Conservation (phyloP, 2,888 invertebrate species). For the Spisula subtruncata region DNA sequence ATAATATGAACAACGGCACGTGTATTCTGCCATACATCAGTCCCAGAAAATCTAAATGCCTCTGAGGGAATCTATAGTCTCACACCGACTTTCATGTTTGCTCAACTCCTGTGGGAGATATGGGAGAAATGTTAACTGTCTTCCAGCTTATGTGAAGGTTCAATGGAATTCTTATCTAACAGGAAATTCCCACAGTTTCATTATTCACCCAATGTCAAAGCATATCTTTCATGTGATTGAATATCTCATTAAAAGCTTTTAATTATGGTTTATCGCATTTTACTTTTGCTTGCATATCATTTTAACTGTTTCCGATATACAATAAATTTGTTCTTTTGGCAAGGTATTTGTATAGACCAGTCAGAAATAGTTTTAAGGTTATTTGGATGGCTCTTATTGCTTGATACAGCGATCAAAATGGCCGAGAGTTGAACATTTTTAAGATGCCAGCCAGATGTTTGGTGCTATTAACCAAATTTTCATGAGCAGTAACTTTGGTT, state of each 20-base stretch:
- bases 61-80: too few relatives aligned
- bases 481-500: too few relatives aligned
- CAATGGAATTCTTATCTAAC: neutral
- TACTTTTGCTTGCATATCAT: neutral
- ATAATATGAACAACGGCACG: too few relatives aligned
- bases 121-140: neutral
- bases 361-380: neutral
- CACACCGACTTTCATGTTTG: too few relatives aligned
- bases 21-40: too few relatives aligned
- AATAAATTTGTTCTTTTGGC: neutral
- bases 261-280: slow-evolving; percentile 11
- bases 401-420: neutral
- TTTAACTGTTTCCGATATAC: neutral
- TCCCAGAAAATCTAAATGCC: too few relatives aligned
- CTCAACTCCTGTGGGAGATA: neutral
- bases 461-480: too few relatives aligned
- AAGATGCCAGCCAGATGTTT: too few relatives aligned
- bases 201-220: neutral
- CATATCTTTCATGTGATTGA: neutral
- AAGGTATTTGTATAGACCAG: neutral
- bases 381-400: neutral
- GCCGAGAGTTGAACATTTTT: neutral
- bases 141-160: slow-evolving; percentile 18
- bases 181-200: slow-evolving; percentile 24
- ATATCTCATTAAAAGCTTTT: slow-evolving; percentile 13